Evolutionary conservation across 2,888 invertebrate genomes (phyloP), one percentile per base, ranked within the genome.

Genomic region (Mylabris sibirica): DNA sequence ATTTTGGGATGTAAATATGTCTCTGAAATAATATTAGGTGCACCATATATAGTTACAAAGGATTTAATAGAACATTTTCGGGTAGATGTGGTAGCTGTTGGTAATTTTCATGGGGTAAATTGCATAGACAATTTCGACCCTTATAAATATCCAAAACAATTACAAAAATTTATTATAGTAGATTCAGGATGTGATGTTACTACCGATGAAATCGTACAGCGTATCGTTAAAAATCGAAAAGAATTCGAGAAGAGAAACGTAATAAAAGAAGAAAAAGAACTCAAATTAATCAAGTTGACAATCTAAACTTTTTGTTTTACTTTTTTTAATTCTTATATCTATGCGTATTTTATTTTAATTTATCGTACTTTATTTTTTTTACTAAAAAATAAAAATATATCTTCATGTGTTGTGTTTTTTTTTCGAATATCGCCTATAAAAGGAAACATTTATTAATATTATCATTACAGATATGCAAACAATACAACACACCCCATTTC

Each of bases 1-100:
- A 97, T 99, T 8, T 87, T 99, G 71, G 98, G 99, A 30, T 99
- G 98, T 86, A 87, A 97, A 95, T 97, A 96, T 82, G 99, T 99
- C 1, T 95, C 95, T 76, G 98, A 99, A 85, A 99, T 99, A 30
- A 98, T 99, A 41, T 99, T 99, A 80, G 99, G 98, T 12, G 99
- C 99, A 0, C 99, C 99, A 0, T 98, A 98, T 85, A 89, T 90
- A 71, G 96, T 99, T 60, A 95, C 96, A 0, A 90, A 91, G 61
- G 96, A 98, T 67, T 87, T 99, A 63, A 93, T 99, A 91, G 94
- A 97, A 68, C 98, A 98, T 85, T 98, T 99, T 83, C 77, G 77
- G 34, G 67, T 69, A 17, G 91, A 94, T 78, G 86, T 96, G 14
- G 98, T 99, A 1, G 94, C 95, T 74, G 97, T 97, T 85, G 98